Base-by-base conservation (phyloP, 2,888 invertebrate species). In the Sepiola atlantica region DNA sequence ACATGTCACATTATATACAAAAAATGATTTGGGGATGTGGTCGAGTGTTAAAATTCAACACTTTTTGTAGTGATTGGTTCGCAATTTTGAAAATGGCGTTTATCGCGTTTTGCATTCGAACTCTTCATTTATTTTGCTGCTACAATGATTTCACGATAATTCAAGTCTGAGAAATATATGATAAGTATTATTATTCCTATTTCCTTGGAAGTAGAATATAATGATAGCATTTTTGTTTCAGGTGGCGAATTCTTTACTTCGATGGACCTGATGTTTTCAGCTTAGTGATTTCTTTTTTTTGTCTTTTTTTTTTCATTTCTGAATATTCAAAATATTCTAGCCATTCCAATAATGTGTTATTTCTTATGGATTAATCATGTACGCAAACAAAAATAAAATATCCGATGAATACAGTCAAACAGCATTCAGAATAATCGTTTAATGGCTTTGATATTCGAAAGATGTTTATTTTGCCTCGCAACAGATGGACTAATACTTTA, bases 341-440 rank as follows among this genome's bases (percentile, higher is more conserved):
- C 77, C 77, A 77, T 77, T 77, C 32, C 77, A 2, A 77, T 77
- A 61, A 61, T 61, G 24, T 77, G n/a, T n/a, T 77, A n/a, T n/a
- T 16, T 77, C n/a, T 77, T n/a, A 77, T 77, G 77, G 77, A 77
- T 77, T 77, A 77, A 32, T 77, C n/a, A 77, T 77, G n/a, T 77
- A 77, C 2, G 32, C 14, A 77, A 77, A n/a, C n/a, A 16, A 57
- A 12, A 55, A 20, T 6, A 24, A 32, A 77, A 61, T 6, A 28
- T 28, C 8, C 10, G 45, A 45, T 77, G 32, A 77, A 77, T 32
- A 77, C 77, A 77, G 1, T 77, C 77, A 77, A 77, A 77, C 32
- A 77, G 77, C 77, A 77, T 77, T 77, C n/a, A 77, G 77, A 32
- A 21, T 77, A 77, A 77, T 77, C 77, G 77, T 77, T 77, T 77